A percentile compares a stretch with the other conserved stretches of the same genome.
Evolutionary conservation across 1,140 invertebrate genomes (phyloP).

Genomic region (Temnothorax longispinosus): DNA sequence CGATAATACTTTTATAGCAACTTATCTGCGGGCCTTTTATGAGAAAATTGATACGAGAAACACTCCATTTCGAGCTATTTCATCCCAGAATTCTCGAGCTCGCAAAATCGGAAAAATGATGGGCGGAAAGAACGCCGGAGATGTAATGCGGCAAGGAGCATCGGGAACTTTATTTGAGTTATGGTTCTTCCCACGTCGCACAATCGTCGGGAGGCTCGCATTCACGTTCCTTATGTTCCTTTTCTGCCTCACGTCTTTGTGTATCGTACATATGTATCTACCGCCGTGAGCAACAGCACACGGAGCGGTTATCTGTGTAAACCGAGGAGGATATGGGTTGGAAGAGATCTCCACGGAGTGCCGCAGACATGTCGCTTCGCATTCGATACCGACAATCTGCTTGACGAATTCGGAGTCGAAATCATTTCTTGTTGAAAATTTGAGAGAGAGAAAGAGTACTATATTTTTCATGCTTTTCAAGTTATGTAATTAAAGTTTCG

Average conservation of each 20-base stretch:
- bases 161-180: slow-evolving; percentile 51
- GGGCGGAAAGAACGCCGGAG: slow-evolving; percentile 24
- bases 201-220: slow-evolving; percentile 46
- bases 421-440: background rate
- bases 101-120: slow-evolving; percentile 45
- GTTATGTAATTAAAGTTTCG: background rate
- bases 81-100: background rate
- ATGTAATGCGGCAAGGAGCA: slow-evolving; percentile 25
- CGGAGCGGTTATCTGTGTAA: slow-evolving; percentile 49
- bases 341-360: background rate
- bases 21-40: background rate
- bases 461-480: background rate
- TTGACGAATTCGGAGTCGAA: background rate
- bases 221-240: slow-evolving; percentile 45
- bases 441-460: background rate
- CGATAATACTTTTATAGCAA: background rate
- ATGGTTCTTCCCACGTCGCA: slow-evolving; percentile 54
- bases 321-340: background rate
- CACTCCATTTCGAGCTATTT: background rate
- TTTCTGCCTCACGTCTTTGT: background rate
- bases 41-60: slow-evolving; percentile 10
- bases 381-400: background rate
- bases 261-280: slow-evolving; percentile 52
- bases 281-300: slow-evolving; percentile 4
- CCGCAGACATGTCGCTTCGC: background rate